Percentiles rank a stretch among this genome's conserved stretches.
These are phyloP conservation scores for Neolamprologus caudopunctatus DNA, from an alignment of 2,113 vertebrate genomes.

Conservation along the genomic window DNA sequence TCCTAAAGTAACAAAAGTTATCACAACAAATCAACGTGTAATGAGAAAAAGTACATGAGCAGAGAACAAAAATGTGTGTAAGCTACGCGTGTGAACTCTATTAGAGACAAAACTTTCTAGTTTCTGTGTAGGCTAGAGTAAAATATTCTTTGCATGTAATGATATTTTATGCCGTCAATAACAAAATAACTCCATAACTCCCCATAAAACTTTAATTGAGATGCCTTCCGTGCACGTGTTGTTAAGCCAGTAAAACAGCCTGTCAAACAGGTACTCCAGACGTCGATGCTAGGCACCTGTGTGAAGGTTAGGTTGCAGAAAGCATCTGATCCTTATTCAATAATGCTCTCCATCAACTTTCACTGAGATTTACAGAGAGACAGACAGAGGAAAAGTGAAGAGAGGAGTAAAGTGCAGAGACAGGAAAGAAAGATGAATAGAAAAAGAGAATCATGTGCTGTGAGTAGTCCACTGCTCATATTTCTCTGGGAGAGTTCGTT, in stretches of 20 bases:
- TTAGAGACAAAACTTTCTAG: not conserved
- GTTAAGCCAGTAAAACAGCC: not conserved
- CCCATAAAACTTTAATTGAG: not conserved
- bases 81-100: not conserved
- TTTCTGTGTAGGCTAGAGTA: not conserved
- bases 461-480: not conserved
- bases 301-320: not conserved
- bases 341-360: not conserved
- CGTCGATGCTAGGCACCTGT: not conserved
- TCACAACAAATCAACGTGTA: not conserved
- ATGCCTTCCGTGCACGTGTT: not conserved
- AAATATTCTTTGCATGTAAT: not conserved
- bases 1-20: not conserved
- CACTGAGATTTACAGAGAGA: not conserved
- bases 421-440: not conserved
- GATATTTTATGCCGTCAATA: not conserved
- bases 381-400: not conserved
- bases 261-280: not conserved
- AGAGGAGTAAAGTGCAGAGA: not conserved
- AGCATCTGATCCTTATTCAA: not conserved
- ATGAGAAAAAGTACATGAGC: not conserved
- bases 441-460: not conserved
- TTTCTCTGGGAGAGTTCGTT: conserved; percentile 4
- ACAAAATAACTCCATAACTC: not conserved
- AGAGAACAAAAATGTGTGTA: not conserved